Evolutionary conservation across 2,888 invertebrate species (phyloP).

Genomic region (Chrysolina americana): DNA sequence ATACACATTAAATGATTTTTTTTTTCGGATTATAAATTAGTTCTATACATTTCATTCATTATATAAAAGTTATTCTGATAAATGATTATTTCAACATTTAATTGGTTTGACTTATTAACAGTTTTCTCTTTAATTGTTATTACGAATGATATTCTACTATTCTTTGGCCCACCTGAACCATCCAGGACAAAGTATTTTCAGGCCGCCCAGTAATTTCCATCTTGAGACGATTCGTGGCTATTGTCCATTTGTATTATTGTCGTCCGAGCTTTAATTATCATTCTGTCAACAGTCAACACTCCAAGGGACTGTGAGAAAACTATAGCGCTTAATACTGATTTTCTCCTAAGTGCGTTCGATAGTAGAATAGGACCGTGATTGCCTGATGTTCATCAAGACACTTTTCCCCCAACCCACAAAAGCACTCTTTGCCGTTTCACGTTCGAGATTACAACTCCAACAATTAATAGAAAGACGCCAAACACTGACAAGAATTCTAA

Average conservation of each 20-base stretch:
- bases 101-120: no score
- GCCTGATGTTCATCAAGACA: slow-evolving; percentile 68
- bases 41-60: no score
- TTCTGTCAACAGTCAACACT: slow-evolving; percentile 4
- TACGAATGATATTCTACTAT: no score
- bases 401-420: slow-evolving; percentile 61
- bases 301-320: slow-evolving; percentile 35
- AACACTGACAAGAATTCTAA: slow-evolving; percentile 68
- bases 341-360: slow-evolving; percentile 66
- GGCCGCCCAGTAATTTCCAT: no score
- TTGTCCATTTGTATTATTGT: not conserved
- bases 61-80: no score
- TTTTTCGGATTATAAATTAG: no score
- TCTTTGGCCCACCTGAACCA: no score
- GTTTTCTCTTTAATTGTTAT: no score
- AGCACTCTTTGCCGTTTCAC: slow-evolving; percentile 61
- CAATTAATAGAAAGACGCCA: slow-evolving; percentile 69
- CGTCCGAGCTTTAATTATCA: not conserved
- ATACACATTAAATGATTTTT: no score
- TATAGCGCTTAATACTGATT: slow-evolving; percentile 64
- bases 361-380: slow-evolving; percentile 69
- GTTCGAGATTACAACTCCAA: slow-evolving; percentile 65
- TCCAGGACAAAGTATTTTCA: no score
- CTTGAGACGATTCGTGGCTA: not conserved
- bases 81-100: no score